Evolutionary conservation across 2,797 vertebrate genomes (phyloP), one percentile per base, ranked within the genome.

Genomic region (Sebastes kiyomatsui): DNA sequence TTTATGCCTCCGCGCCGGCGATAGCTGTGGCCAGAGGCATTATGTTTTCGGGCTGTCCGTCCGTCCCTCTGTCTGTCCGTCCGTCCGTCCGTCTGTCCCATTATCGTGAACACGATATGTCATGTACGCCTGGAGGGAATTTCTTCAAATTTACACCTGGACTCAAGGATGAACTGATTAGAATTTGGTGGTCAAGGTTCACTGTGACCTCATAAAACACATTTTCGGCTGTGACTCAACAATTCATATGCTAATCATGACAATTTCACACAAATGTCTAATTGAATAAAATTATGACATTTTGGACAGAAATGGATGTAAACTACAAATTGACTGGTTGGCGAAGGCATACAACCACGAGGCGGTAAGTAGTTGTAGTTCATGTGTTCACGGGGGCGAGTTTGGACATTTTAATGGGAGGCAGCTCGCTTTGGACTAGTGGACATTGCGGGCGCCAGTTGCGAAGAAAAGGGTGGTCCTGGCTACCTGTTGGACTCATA

Each of bases 391-490:
- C 88, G 38, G 81, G 85, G 72, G 68, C 77, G 76, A 23, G 38
- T 35, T 52, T 72, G 14, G 81, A 74, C 66, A 79, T 84, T 94
- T 96, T 96, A 94, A 96, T 96, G 96, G 95, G 96, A 95, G 95
- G 85, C 93, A 90, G 87, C 83, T 92, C 61, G 94, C 90, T 84
- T 75, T 77, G 91, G 85, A 82, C 93, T 85, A 90, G 87, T 81
- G 83, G 87, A 94, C 93, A 77, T 74, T 80, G 89, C 84, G 91
- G 95, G 94, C 90, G 94, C 88, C 92, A 93, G 88, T 83, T 93
- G 83, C 90, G 84, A 79, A 85, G 90, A 91, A 88, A 93, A 91
- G 90, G 91, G 92, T 90, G 95, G 81, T 86, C 78, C 77, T 82
- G 94, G 83, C 84, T 80, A 12, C 90, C 81, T 68, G 92, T 62